Conservation (phyloP, 2,113 vertebrate genomes). For the Neofelis nebulosa region DNA sequence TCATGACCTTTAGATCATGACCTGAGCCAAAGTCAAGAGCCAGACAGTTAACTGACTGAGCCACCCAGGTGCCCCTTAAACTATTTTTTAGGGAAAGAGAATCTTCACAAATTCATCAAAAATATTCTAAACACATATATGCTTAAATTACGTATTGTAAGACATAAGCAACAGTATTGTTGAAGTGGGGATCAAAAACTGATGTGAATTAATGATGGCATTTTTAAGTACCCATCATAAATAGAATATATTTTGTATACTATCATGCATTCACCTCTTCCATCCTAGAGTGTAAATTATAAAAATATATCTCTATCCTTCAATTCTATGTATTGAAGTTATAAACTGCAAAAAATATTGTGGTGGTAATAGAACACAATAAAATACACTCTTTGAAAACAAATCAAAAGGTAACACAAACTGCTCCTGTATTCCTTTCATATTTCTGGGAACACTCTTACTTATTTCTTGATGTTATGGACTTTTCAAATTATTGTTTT, state of each 20-base stretch:
- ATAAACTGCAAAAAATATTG: not conserved
- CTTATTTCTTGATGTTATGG: not conserved
- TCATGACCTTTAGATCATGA: too few species aligned
- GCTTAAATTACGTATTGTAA: not conserved
- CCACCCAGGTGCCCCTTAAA: not conserved
- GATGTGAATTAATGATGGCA: not conserved
- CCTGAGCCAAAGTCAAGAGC: too few species aligned
- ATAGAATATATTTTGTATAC: not conserved
- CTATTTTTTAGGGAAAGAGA: not conserved
- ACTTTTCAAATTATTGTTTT: constrained; percentile 46
- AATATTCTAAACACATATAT: not conserved
- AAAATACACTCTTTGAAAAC: not conserved
- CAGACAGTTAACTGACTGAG: too few species aligned
- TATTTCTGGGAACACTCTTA: not conserved
- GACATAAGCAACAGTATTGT: not conserved
- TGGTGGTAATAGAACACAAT: not conserved
- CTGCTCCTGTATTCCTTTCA: not conserved
- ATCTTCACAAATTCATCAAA: not conserved
- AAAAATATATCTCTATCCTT: not conserved
- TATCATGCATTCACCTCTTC: not conserved
- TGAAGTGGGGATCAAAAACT: not conserved
- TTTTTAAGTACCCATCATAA: not conserved
- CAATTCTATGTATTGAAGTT: not conserved
- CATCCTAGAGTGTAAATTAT: not conserved
- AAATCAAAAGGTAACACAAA: not conserved